Percentiles rank a stretch among this genome's conserved stretches.
These are phyloP conservation scores for Drosophila subsilvestris DNA, from an alignment of 2,888 invertebrate species.

Conservation along the genomic window DNA sequence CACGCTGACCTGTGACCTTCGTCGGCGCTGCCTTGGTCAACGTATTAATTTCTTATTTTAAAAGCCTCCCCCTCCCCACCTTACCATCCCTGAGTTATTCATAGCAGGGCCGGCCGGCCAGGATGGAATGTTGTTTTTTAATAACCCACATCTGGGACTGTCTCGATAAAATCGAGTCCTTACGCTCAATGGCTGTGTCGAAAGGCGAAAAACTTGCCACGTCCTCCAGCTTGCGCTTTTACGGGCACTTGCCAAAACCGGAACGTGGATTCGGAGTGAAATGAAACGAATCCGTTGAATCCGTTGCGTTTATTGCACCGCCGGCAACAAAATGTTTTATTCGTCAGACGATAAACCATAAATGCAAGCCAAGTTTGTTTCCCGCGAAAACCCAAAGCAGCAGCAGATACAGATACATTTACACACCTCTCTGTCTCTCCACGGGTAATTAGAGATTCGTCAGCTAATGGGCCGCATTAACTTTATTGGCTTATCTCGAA, in stretches of 20 bases:
- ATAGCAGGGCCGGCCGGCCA: constrained; percentile 22
- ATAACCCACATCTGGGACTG: constrained; percentile 27
- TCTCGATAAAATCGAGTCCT: constrained; percentile 40
- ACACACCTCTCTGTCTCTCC: not conserved
- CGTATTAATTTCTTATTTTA: constrained; percentile 64
- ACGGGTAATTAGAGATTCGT: constrained; percentile 55
- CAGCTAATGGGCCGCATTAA: constrained; percentile 38
- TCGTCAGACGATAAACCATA: constrained; percentile 44
- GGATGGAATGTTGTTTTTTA: constrained; percentile 45
- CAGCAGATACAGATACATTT: constrained; percentile 11
- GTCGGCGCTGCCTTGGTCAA: constrained; percentile 1
- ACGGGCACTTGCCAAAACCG: constrained; percentile 24
- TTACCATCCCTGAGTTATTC: constrained; percentile 32
- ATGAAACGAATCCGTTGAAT: constrained; percentile 13
- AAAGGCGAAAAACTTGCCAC: constrained; percentile 31
- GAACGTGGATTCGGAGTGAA: constrained; percentile 17
- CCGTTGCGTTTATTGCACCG: constrained; percentile 40
- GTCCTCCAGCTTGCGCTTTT: constrained; percentile 17
- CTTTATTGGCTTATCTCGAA: constrained; percentile 38
- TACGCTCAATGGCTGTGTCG: constrained; percentile 8
- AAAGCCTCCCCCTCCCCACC: constrained; percentile 42
- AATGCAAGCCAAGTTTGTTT: constrained; percentile 47
- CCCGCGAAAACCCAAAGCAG: constrained; percentile 18
- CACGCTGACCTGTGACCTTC: constrained; percentile 20
- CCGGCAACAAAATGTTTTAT: constrained; percentile 48